These are phyloP conservation scores for Diachrysia chrysitis DNA, from an alignment of 2,888 invertebrate genomes.

Conservation along the genomic window DNA sequence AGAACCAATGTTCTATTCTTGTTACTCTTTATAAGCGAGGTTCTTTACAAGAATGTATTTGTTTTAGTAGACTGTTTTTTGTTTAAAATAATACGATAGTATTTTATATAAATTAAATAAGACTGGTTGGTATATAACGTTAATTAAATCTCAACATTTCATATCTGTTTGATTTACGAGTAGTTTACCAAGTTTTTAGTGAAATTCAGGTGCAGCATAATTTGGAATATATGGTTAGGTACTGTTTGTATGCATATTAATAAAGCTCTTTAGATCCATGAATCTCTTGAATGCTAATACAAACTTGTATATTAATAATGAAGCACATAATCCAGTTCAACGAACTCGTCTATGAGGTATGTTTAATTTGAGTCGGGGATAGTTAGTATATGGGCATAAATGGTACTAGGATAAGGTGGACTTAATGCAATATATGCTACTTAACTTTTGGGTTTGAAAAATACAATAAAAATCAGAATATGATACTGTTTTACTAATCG, in stretches of 20 bases:
- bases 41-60: constrained; percentile 1
- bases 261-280: background rate
- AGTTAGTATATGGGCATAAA: background rate
- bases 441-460: too few species aligned
- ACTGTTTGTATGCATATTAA: background rate
- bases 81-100: background rate
- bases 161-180: background rate
- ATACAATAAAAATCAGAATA: too few species aligned
- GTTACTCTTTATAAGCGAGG: background rate
- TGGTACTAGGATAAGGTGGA: background rate
- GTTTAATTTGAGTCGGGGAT: background rate
- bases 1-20: constrained; percentile 36
- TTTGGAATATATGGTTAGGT: constrained; percentile 2
- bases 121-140: background rate
- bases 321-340: constrained; percentile 3
- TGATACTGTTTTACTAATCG: too few species aligned
- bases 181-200: constrained; percentile 10
- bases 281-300: constrained; percentile 7
- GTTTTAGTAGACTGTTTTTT: background rate
- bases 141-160: background rate
- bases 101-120: background rate
- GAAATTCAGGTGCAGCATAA: constrained; percentile 9
- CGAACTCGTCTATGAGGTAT: constrained; percentile 6
- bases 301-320: background rate
- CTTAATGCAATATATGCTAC: background rate